Base-by-base conservation (phyloP, 2,888 invertebrate species). In the Microdon myrmicae region DNA sequence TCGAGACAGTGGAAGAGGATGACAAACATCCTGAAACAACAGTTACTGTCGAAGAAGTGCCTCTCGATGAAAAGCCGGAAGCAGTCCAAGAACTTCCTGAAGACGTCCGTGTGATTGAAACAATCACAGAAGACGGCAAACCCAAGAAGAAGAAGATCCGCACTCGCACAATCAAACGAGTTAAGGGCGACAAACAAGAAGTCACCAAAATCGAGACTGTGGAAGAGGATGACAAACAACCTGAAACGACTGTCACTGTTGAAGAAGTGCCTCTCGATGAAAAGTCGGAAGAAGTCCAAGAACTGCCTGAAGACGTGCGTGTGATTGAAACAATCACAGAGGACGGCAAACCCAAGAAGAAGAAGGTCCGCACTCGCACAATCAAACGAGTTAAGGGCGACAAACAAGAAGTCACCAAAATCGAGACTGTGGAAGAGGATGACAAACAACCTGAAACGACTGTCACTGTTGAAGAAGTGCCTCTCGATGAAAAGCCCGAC, bases 191-290 rank as follows among this genome's bases (percentile, higher is more conserved):
- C 44, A 69, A 68, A 55, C 70, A 72, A 55, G 75, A 79, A 71
- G 71, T 73, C 3, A 79, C 77, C 2, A 75, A 76, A 69, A 79
- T 81, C 51, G 73, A 75, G 25, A 79, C 79, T 0, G 70, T 77
- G 3, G 76, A 79, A 49, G 77, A 79, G 71, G 79, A 78, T 32
- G 76, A 75, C 8, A 74, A 81, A 59, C 59, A 71, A 49, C 78
- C 79, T 4, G 69, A 77, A 45, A 74, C 72, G 4, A 75, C 73
- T 3, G 69, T 71, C 0, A 79, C 75, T 29, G 75, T 81, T 41
- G 64, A 64, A 35, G 68, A 71, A 28, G 43, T 49, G 13, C 68
- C 69, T 12, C 16, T 61, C 9, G 60, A 64, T 5, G 68, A 67
- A 19, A n/a, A 35, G 26, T 49, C 43, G 2, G 56, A 53, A 69